Evolutionary conservation across 2,113 vertebrate species (phyloP), one percentile per base, ranked within the genome.

Genomic region (Gymnobelideus leadbeateri): DNA sequence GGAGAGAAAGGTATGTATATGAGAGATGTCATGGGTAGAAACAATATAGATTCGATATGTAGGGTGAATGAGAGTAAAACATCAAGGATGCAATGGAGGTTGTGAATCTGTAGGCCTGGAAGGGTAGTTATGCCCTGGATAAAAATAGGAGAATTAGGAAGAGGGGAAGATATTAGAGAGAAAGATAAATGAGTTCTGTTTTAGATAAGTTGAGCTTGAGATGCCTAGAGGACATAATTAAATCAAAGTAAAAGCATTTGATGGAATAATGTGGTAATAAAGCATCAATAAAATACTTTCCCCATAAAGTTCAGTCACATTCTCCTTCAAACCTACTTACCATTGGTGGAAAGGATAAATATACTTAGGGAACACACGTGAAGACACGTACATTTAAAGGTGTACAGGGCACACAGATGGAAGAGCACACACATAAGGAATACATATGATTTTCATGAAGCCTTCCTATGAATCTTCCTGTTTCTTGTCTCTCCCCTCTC

Each of bases 151-250:
- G 43, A 84, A 16, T 84, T 23, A 43, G 68, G n/a, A 84, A 84
- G 68, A 43, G n/a, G 37, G 37, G n/a, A 37, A 14, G 31, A 37
- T 68, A 68, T 37, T 37, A 68, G 61, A 12, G 61, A 84, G 68
- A 84, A 84, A 84, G 68, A 84, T 84, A 84, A 49, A 84, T 84
- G 68, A 84, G 16, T 84, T 84, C n/a, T 8, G 7, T 84, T 84
- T 84, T 84, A 37, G 68, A 84, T 23, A 84, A 84, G 37, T 84
- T 84, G 4, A 77, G 68, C 43, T 21, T 84, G 68, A 84, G 68
- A 84, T 84, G 68, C 68, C 68, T 84, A 84, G 68, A 84, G 68
- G 68, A 84, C 68, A 84, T n/a, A 84, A 84, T 84, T 84, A 84
- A n/a, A 84, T 84, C 68, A n/a, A 84, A 43, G n/a, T 43, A 84